Evolutionary conservation across 2,113 vertebrate species (phyloP).

Genomic region (Stigmatopora argus): DNA sequence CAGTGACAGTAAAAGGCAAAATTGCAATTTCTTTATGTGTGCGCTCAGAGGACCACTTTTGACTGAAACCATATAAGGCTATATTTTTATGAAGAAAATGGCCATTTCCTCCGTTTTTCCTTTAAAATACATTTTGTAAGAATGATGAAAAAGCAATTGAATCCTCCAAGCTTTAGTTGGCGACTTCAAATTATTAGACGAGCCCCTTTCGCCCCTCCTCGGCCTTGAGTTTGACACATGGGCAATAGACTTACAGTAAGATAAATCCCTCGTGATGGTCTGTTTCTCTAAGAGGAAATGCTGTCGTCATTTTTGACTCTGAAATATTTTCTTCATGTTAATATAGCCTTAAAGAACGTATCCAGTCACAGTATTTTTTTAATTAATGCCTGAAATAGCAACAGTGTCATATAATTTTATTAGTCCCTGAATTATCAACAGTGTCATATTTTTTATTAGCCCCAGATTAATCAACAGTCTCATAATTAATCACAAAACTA

Average conservation of each 20-base stretch:
- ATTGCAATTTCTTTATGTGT: not conserved
- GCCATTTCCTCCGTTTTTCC: not conserved
- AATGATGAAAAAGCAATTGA: not conserved
- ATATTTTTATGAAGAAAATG: not conserved
- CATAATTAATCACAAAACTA: not conserved
- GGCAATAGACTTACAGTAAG: not conserved
- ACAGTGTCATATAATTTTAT: not conserved
- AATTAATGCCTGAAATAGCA: no score
- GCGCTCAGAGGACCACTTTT: not conserved
- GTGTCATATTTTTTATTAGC: not conserved
- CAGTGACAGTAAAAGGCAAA: not conserved
- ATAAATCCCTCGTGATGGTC: not conserved
- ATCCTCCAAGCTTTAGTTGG: not conserved
- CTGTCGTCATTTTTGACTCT: not conserved
- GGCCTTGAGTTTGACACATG: not conserved
- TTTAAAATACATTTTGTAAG: not conserved
- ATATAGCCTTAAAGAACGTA: not conserved
- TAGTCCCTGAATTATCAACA: not conserved
- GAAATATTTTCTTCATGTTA: not conserved
- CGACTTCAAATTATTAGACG: not conserved
- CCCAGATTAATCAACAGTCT: not conserved
- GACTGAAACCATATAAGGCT: not conserved
- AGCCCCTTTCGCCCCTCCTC: not conserved
- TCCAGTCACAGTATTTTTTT: no score
- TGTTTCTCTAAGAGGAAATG: not conserved